Conservation (phyloP, 2,888 invertebrate genomes). For the Dolichomitus sp. region DNA sequence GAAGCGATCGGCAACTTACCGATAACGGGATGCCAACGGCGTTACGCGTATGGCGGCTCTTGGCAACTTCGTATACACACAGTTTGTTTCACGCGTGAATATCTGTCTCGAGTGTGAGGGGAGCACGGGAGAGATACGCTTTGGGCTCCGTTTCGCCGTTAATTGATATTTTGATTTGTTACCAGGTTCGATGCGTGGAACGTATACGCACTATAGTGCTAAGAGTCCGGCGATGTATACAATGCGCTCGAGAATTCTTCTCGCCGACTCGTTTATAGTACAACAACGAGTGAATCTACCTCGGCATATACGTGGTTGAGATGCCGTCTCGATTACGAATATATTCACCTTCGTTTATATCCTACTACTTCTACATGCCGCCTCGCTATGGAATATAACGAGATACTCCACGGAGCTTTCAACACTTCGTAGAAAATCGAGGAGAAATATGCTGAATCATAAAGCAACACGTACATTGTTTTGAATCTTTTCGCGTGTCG, state of each 20-base stretch:
- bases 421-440: constrained; percentile 8
- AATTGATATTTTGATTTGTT: constrained; percentile 72
- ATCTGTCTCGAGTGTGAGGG: constrained; percentile 49
- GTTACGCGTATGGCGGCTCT: constrained; percentile 49
- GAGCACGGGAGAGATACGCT: constrained; percentile 34
- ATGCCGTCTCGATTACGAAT: constrained; percentile 60
- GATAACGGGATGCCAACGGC: constrained; percentile 80
- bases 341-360: constrained; percentile 42
- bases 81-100: constrained; percentile 49
- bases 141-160: constrained; percentile 55
- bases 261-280: constrained; percentile 22
- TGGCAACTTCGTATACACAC: constrained; percentile 1
- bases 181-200: constrained; percentile 55
- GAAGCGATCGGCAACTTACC: constrained; percentile 75
- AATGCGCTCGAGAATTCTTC: constrained; percentile 39
- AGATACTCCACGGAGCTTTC: constrained; percentile 6
- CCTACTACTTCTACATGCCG: background rate
- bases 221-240: constrained; percentile 16
- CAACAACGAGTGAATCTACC: constrained; percentile 49
- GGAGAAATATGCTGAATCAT: constrained; percentile 17
- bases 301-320: constrained; percentile 56
- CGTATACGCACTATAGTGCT: constrained; percentile 7
- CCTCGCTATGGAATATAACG: constrained; percentile 20
- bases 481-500: background rate
- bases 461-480: background rate